Percentiles rank a stretch among this genome's conserved stretches.
Evolutionary conservation across 2,888 invertebrate genomes (phyloP).

Genomic region (Heliconius ismenius): DNA sequence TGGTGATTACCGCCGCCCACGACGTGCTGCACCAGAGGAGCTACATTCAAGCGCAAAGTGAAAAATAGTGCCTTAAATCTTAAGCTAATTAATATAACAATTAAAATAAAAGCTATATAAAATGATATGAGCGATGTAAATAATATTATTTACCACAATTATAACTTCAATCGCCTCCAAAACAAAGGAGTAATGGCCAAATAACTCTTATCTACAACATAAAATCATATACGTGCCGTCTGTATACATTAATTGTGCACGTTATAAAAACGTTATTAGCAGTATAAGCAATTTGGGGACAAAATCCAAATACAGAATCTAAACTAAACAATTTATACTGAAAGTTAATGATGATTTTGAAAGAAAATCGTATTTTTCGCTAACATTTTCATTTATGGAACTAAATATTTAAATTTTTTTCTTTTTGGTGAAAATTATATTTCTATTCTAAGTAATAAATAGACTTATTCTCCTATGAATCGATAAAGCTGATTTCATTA

Average conservation of each 20-base stretch:
- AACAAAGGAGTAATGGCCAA: conserved; percentile 36
- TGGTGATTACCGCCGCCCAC: too few species aligned
- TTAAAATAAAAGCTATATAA: neutral
- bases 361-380: neutral
- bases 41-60: too few species aligned
- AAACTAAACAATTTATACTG: conserved; percentile 53
- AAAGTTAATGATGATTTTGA: conserved; percentile 40
- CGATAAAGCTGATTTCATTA: too few species aligned
- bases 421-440: too few species aligned
- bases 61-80: too few species aligned
- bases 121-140: neutral
- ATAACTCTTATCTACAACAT: conserved; percentile 39
- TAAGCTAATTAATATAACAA: too few species aligned
- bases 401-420: too few species aligned
- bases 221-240: conserved; percentile 37
- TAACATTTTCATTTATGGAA: too few species aligned
- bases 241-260: conserved; percentile 35
- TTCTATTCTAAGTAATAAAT: too few species aligned
- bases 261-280: conserved; percentile 45
- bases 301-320: conserved; percentile 47
- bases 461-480: too few species aligned
- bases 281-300: conserved; percentile 49
- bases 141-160: conserved; percentile 36
- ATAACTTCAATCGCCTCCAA: conserved; percentile 34
- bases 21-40: too few species aligned